Conservation (phyloP, 2,797 vertebrate species). For the Chaetophractus vellerosus region DNA sequence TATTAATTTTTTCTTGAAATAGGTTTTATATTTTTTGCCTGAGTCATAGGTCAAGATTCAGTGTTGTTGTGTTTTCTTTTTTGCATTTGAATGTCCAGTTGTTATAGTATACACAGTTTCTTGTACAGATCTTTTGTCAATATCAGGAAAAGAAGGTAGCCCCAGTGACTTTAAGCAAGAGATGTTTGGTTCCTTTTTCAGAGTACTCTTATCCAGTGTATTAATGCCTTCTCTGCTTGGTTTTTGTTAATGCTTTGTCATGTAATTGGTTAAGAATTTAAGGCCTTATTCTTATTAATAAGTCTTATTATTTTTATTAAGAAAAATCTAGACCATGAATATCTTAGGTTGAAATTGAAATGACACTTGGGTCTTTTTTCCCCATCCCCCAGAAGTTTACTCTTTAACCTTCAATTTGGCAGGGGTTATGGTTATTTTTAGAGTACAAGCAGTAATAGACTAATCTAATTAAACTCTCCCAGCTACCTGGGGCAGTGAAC, state of each 20-base stretch:
- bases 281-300: slow-evolving; percentile 54
- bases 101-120: background rate
- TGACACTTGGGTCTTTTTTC: slow-evolving; percentile 20
- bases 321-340: slow-evolving; percentile 49
- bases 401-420: slow-evolving; percentile 76
- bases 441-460: slow-evolving; percentile 25
- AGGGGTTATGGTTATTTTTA: slow-evolving; percentile 77
- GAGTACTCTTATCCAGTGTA: background rate
- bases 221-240: background rate
- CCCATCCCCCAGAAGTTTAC: slow-evolving; percentile 50
- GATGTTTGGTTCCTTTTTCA: slow-evolving; percentile 3
- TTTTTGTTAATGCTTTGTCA: slow-evolving; percentile 65
- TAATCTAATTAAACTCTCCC: slow-evolving; percentile 68
- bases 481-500: slow-evolving; percentile 67
- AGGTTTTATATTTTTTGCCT: background rate
- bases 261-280: slow-evolving; percentile 54
- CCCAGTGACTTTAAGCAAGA: slow-evolving; percentile 17
- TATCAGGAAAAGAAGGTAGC: background rate
- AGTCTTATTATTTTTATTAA: background rate
- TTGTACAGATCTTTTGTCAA: slow-evolving; percentile 27
- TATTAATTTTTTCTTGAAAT: slow-evolving; percentile 49
- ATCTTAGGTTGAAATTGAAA: slow-evolving; percentile 72
- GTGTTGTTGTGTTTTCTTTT: background rate
- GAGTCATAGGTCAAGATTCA: background rate
- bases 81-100: background rate